Percentiles rank a stretch among this genome's conserved stretches.
Evolutionary conservation across 2,113 vertebrate species (phyloP).

Genomic region (Sakesphorus luctuosus): DNA sequence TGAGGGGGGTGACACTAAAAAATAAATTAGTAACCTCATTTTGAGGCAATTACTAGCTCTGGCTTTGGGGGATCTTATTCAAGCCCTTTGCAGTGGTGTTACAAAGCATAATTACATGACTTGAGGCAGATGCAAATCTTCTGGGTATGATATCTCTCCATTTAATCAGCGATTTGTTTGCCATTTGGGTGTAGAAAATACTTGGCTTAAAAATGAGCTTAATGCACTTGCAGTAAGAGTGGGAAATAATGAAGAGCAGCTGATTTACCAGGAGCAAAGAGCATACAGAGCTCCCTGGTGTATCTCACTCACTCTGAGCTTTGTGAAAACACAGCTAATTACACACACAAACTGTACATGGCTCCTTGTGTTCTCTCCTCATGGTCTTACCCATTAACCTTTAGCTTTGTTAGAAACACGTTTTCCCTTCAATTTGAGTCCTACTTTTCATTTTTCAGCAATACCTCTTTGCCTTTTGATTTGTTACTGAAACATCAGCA

Average conservation of each 20-base stretch:
- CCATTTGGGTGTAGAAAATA: conserved; percentile 37
- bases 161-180: conserved; percentile 66
- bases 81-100: background rate
- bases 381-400: background rate
- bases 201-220: conserved; percentile 1
- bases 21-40: background rate
- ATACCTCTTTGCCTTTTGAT: background rate
- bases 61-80: background rate
- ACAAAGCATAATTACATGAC: background rate
- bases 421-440: conserved; percentile 10
- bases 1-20: background rate
- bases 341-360: background rate
- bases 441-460: background rate
- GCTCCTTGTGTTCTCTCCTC: background rate
- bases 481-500: background rate
- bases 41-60: background rate
- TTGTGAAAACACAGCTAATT: background rate
- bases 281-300: background rate
- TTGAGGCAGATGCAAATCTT: conserved; percentile 52
- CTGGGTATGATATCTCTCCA: conserved; percentile 12
- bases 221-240: background rate
- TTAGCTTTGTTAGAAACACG: background rate
- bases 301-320: background rate
- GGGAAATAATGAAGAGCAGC: background rate
- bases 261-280: background rate